Conservation (phyloP, 2,113 vertebrate species). For the Suncus etruscus region DNA sequence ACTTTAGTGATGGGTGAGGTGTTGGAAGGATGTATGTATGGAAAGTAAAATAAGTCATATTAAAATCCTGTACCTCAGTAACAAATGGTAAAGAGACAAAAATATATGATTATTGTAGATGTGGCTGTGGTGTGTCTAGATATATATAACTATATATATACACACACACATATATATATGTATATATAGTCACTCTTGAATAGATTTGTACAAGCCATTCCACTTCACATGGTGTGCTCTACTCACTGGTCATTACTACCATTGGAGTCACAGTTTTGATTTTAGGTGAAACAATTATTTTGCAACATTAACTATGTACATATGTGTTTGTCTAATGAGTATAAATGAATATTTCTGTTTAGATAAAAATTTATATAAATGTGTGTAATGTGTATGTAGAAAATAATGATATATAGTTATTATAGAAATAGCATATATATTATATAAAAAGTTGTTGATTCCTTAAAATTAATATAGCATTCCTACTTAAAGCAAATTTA, state of each 20-base stretch:
- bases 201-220: constrained; percentile 15
- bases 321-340: not conserved
- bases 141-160: no score
- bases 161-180: not conserved
- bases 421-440: not conserved
- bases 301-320: not conserved
- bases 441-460: not conserved
- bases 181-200: not conserved
- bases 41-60: no score
- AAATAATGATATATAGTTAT: no score
- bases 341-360: not conserved
- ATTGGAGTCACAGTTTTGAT: not conserved
- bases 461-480: not conserved
- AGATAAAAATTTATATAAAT: not conserved
- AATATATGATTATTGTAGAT: not conserved
- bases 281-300: not conserved
- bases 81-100: no score
- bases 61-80: no score
- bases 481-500: not conserved
- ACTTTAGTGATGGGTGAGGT: no score
- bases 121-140: not conserved
- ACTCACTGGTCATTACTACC: not conserved
- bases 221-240: not conserved
- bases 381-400: not conserved
- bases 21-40: no score